These are phyloP conservation scores for Aquatica leii DNA, from an alignment of 2,888 invertebrate genomes.

Conservation along the genomic window DNA sequence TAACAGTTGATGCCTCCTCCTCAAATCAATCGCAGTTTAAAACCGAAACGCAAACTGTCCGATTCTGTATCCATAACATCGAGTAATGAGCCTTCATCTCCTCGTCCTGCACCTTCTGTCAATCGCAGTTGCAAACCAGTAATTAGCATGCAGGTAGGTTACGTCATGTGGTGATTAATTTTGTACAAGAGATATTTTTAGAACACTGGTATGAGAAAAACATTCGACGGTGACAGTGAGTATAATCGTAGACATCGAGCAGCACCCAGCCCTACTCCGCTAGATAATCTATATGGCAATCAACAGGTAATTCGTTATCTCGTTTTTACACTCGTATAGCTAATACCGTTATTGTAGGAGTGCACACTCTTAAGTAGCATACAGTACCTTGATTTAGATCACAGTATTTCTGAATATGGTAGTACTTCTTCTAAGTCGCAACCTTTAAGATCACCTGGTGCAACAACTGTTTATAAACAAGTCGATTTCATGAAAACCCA, in stretches of 20 bases:
- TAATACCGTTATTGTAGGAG: conserved; percentile 19
- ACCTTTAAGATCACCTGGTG: conserved; percentile 46
- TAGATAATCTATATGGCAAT: conserved; percentile 52
- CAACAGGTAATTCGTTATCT: conserved; percentile 42
- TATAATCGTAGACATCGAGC: conserved; percentile 57
- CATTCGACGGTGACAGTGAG: conserved; percentile 55
- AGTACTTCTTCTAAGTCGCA: conserved; percentile 28
- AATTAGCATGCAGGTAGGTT: conserved; percentile 59
- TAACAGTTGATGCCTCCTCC: conserved; percentile 67
- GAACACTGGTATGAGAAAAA: conserved; percentile 53
- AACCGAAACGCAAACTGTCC: conserved; percentile 71
- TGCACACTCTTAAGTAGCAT: conserved; percentile 55
- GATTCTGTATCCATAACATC: conserved; percentile 60
- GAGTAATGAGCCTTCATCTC: conserved; percentile 57
- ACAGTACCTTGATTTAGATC: conserved; percentile 89
- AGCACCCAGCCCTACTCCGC: conserved; percentile 66
- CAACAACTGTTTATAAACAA: conserved; percentile 80
- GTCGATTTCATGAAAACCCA: conserved; percentile 95
- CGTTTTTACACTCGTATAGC: background rate
- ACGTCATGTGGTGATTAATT: background rate
- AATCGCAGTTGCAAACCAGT: conserved; percentile 71
- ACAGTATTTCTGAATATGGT: conserved; percentile 30
- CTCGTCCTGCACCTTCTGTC: conserved; percentile 65
- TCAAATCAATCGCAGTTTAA: conserved; percentile 81
- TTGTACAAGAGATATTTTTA: conserved; percentile 21